Evolutionary conservation across 2,113 vertebrate genomes (phyloP).

Genomic region (Pseudorhombus dupliciocellatus): DNA sequence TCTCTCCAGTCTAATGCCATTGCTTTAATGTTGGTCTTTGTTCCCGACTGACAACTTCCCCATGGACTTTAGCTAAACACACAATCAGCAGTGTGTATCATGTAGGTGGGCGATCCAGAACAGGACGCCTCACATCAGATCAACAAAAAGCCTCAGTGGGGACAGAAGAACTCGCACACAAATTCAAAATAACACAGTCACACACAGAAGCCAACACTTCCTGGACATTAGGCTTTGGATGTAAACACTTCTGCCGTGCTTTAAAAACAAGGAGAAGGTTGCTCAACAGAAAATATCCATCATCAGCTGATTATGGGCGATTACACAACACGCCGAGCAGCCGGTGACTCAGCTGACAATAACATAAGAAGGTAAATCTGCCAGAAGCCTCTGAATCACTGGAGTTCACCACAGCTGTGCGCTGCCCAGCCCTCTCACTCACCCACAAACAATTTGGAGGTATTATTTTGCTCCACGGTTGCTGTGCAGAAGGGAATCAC

Average conservation of each 20-base stretch:
- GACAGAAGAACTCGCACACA: not conserved
- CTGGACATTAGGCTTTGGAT: not conserved
- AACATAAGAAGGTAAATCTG: conserved; percentile 36
- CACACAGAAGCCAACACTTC: not conserved
- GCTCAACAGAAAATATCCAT: conserved; percentile 27
- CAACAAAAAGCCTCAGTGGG: not conserved
- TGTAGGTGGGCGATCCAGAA: conserved; percentile 24
- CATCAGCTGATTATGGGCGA: conserved; percentile 47
- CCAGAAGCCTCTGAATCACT: conserved; percentile 26
- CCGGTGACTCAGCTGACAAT: conserved; percentile 52
- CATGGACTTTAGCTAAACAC: conserved; percentile 37
- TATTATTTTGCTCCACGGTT: conserved; percentile 29
- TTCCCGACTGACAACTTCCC: conserved; percentile 7
- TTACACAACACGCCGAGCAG: conserved; percentile 32
- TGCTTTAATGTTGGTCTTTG: conserved; percentile 7
- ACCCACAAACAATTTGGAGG: conserved; percentile 44
- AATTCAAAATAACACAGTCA: not conserved
- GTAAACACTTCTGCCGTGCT: conserved; percentile 6
- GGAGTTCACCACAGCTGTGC: conserved; percentile 20
- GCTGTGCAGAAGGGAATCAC: conserved; percentile 11
- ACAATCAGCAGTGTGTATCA: conserved; percentile 14
- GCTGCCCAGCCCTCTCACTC: conserved; percentile 23
- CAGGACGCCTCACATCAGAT: conserved; percentile 30
- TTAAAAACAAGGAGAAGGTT: not conserved
- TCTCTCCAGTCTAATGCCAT: not conserved